Evolutionary conservation across 2,888 invertebrate species (phyloP).

Genomic region (Rhingia rostrata): DNA sequence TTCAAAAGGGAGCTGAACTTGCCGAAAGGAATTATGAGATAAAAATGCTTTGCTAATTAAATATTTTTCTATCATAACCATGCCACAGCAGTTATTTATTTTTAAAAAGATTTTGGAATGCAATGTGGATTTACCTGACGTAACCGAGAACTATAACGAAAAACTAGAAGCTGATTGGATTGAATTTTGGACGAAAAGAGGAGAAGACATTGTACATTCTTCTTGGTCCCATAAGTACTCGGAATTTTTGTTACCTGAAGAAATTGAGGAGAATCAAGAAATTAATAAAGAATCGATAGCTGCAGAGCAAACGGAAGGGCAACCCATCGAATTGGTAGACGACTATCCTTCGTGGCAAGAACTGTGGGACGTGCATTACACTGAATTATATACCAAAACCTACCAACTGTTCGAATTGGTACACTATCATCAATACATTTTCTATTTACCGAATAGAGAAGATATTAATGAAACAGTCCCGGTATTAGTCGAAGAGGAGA

Average conservation of each 20-base stretch:
- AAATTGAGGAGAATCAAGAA: slow-evolving; percentile 81
- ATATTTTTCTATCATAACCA: slow-evolving; percentile 23
- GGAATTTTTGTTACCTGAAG: slow-evolving; percentile 83
- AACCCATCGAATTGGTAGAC: not conserved
- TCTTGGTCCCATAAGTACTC: slow-evolving; percentile 91
- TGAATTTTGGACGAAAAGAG: slow-evolving; percentile 86
- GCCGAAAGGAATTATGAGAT: slow-evolving; percentile 78
- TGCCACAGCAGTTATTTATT: slow-evolving; percentile 76
- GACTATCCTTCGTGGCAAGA: slow-evolving; percentile 85
- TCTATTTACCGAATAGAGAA: slow-evolving; percentile 67
- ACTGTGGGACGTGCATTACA: slow-evolving; percentile 90
- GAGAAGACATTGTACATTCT: slow-evolving; percentile 89
- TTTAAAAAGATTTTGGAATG: slow-evolving; percentile 75
- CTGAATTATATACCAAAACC: slow-evolving; percentile 72
- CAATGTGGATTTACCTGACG: slow-evolving; percentile 34
- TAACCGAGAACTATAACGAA: slow-evolving; percentile 59
- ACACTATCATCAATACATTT: slow-evolving; percentile 78
- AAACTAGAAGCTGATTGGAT: slow-evolving; percentile 83
- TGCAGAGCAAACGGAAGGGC: not conserved
- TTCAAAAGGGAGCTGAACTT: slow-evolving; percentile 77
- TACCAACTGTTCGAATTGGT: slow-evolving; percentile 75
- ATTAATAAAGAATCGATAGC: not conserved
- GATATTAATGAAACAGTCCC: slow-evolving; percentile 9
- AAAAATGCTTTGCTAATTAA: slow-evolving; percentile 75
- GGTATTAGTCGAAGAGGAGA: not conserved